Conservation (phyloP, 2,888 invertebrate species). For the Scotopteryx bipunctaria region DNA sequence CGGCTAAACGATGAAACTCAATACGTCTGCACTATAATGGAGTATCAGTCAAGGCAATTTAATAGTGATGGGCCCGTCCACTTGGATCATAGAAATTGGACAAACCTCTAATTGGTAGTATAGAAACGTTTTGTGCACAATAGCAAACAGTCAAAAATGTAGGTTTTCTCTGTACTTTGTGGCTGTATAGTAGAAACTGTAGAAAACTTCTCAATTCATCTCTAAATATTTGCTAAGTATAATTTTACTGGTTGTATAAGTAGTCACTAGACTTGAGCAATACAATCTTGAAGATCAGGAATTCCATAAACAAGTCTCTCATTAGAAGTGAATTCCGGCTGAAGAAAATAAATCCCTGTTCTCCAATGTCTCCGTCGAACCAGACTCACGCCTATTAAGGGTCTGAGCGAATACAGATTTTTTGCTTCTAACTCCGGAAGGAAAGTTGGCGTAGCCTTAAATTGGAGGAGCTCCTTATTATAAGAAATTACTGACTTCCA, state of each 20-base stretch:
- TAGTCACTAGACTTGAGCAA: too few species aligned
- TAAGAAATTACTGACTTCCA: slow-evolving; percentile 75
- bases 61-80: slow-evolving; percentile 15
- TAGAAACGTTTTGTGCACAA: too few species aligned
- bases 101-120: not conserved
- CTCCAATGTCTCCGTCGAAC: slow-evolving; percentile 19
- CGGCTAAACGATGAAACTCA: slow-evolving; percentile 30
- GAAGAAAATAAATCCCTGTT: slow-evolving; percentile 24
- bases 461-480: slow-evolving; percentile 61
- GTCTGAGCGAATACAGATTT: slow-evolving; percentile 41
- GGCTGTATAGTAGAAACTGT: not conserved
- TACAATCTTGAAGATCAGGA: not conserved
- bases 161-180: not conserved
- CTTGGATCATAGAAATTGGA: too few species aligned
- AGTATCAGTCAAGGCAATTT: slow-evolving; percentile 29
- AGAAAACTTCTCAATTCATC: too few species aligned
- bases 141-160: not conserved
- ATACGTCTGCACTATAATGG: slow-evolving; percentile 29
- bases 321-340: slow-evolving; percentile 20
- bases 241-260: not conserved
- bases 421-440: slow-evolving; percentile 74
- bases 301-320: slow-evolving; percentile 8
- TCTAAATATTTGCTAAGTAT: too few species aligned
- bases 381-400: slow-evolving; percentile 27
- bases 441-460: slow-evolving; percentile 75